These are phyloP conservation scores for Poecilia wingei DNA, from an alignment of 2,797 vertebrate genomes.

Conservation along the genomic window DNA sequence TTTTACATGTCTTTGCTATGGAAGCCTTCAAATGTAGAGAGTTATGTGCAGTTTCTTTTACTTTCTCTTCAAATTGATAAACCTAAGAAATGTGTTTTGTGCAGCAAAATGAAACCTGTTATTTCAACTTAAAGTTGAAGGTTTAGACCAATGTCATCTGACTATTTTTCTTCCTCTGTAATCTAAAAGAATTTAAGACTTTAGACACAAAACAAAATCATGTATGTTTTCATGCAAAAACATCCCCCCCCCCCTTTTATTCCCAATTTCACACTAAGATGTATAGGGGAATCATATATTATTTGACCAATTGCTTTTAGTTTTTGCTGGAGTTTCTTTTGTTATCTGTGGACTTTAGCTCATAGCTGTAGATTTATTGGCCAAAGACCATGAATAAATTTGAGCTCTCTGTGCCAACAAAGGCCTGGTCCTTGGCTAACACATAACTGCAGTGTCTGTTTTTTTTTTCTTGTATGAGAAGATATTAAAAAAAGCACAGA, in stretches of 20 bases:
- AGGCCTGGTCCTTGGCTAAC: slow-evolving; percentile 47
- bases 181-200: not conserved
- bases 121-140: not conserved
- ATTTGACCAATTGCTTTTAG: not conserved
- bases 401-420: slow-evolving; percentile 54
- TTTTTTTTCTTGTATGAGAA: slow-evolving; percentile 61
- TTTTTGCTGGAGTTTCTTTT: slow-evolving; percentile 8
- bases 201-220: not conserved
- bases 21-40: not conserved
- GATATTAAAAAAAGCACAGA: slow-evolving; percentile 81
- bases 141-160: not conserved
- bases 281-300: slow-evolving; percentile 7
- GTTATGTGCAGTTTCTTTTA: not conserved
- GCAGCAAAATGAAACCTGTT: not conserved
- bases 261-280: slow-evolving; percentile 4
- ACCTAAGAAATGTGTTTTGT: not conserved
- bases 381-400: slow-evolving; percentile 50
- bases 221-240: not conserved
- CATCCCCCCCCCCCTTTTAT: too few relatives aligned
- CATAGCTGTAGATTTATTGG: slow-evolving; percentile 41
- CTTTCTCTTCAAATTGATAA: not conserved
- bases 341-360: slow-evolving; percentile 20
- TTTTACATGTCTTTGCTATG: not conserved
- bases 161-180: not conserved
- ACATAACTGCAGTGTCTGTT: slow-evolving; percentile 64